Evolutionary conservation across 2,113 vertebrate genomes (phyloP), one percentile per base, ranked within the genome.

Genomic region (Microcebus tavaratra): DNA sequence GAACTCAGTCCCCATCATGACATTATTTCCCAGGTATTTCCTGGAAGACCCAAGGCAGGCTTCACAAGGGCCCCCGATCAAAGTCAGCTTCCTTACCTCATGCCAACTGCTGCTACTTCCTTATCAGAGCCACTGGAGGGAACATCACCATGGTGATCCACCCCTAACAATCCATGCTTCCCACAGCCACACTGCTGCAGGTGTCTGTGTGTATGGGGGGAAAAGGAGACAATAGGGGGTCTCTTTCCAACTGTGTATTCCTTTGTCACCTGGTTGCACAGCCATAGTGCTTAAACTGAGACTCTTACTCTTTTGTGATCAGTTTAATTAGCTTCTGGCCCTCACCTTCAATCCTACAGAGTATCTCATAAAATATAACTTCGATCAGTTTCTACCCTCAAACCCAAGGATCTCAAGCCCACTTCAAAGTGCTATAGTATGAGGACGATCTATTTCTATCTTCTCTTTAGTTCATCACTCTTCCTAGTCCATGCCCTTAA

Each of bases 381-480:
- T 4, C 12, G 2, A 6, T 53, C 27, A 20, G 61, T 57, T 73
- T 23, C 89, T 75, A 75, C 45, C 39, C 48, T 83, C 55, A 14
- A 57, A 65, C 23, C 42, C 27, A 11, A 15, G 63, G 68, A 13
- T 63, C 25, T 70, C 42, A 70, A 76, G 27, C 4, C 29, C 11
- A 50, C 8, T 81, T 75, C 55, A 29, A 82, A 81, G n/a, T 8
- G 9, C 27, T 5, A 55, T 29, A 76, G 17, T 8, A 61, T 7
- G 13, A 42, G 29, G 15, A 14, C 5, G 0, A 17, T 31, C 6
- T 73, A 0, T 23, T 48, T 7, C 20, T 34, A 6, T 36, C 17
- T 48, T 23, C 42, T 45, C 50, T 6, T 59, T 23, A 25, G 39
- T 36, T 84, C 17, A 31, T 82, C 17, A 55, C 27, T 67, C 14